These are phyloP conservation scores for Sycophila sp. DNA, from an alignment of 1,140 invertebrate genomes.

Conservation along the genomic window DNA sequence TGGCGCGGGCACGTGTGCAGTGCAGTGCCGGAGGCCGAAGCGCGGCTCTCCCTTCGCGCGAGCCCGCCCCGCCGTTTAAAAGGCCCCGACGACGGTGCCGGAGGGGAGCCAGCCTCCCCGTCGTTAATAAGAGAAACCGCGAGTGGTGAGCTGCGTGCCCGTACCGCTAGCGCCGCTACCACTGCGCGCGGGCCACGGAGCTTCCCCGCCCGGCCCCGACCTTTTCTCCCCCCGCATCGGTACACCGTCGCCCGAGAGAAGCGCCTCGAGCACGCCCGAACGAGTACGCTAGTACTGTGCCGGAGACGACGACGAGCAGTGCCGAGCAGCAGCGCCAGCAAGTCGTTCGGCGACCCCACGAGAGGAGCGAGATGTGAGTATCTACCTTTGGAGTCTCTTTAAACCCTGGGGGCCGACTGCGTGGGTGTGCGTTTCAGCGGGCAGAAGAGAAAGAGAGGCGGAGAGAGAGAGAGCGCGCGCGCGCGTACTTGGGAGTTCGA, in stretches of 20 bases:
- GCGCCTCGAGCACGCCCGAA: neutral
- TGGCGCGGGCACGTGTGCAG: neutral
- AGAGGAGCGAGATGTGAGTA: too few species aligned
- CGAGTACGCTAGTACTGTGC: conserved; percentile 2
- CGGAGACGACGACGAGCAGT: neutral
- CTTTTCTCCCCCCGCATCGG: neutral
- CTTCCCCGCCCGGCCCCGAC: too few species aligned
- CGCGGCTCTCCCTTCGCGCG: too few species aligned
- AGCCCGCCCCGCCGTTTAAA: too few species aligned
- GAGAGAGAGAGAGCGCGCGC: neutral
- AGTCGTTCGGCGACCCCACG: too few species aligned
- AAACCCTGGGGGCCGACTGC: too few species aligned
- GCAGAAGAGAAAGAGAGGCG: neutral
- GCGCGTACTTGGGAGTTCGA: neutral
- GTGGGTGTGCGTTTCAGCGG: too few species aligned
- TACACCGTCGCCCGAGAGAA: neutral
- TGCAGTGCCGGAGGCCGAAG: neutral
- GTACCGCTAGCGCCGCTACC: neutral
- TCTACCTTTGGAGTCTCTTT: too few species aligned
- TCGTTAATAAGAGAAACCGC: too few species aligned
- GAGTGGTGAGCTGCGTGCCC: neutral
- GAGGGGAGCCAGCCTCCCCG: too few species aligned
- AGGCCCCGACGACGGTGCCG: too few species aligned
- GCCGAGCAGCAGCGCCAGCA: too few species aligned
- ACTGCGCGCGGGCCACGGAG: neutral